Percentiles rank a stretch among this genome's conserved stretches.
Evolutionary conservation across 2,888 invertebrate species (phyloP).

Genomic region (Limnephilus rhombicus): DNA sequence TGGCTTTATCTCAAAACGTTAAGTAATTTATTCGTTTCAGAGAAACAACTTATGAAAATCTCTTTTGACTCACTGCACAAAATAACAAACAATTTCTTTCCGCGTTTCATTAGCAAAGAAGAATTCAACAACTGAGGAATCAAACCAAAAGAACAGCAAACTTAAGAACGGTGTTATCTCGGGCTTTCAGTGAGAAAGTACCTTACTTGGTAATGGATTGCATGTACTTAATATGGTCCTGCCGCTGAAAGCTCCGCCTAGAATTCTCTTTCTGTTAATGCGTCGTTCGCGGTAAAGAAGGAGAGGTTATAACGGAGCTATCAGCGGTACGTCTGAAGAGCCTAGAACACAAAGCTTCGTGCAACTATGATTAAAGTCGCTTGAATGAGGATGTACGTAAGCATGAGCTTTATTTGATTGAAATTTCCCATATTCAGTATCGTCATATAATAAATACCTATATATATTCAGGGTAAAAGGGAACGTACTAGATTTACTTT

Average conservation of each 20-base stretch:
- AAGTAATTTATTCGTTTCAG: not conserved
- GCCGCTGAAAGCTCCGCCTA: not conserved
- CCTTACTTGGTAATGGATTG: not conserved
- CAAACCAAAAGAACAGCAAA: not conserved
- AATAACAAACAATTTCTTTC: not conserved
- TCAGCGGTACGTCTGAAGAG: not conserved
- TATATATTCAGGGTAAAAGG: no score
- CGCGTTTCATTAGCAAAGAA: not conserved
- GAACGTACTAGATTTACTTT: no score
- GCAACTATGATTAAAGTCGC: conserved; percentile 51
- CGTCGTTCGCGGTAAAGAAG: not conserved
- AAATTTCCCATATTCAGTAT: no score
- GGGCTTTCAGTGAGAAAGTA: not conserved
- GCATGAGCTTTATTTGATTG: not conserved
- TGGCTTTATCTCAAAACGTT: no score
- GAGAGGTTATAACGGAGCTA: not conserved
- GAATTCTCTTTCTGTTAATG: not conserved
- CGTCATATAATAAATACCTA: not conserved
- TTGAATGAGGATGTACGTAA: conserved; percentile 30
- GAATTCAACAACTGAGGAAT: not conserved
- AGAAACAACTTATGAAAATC: not conserved
- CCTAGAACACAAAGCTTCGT: conserved; percentile 2
- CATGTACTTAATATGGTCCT: not conserved
- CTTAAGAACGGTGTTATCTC: not conserved
- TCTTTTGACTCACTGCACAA: not conserved